Evolutionary conservation across 2,888 invertebrate species (phyloP), one percentile per base, ranked within the genome.

Genomic region (Pegoplata infirma): DNA sequence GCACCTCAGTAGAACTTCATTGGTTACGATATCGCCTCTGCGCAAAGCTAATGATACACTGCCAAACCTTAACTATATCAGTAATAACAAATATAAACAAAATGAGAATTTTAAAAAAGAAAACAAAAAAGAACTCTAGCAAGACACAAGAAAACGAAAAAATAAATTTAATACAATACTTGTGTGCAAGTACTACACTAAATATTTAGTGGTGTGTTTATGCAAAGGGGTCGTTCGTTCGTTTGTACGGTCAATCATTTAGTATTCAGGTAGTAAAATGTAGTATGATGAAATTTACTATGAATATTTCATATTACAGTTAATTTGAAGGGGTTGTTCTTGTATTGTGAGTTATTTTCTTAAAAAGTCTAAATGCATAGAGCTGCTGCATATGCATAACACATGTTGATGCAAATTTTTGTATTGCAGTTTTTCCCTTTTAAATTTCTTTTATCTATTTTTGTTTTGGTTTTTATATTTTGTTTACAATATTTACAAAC

Each of bases 1-100:
- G 93, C 94, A 94, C 93, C 94, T 94, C 94, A 93, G 94, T 93
- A 93, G 91, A 92, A 94, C 95, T 94, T 95, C 95, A 95, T 94
- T 92, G 95, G 94, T 95, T 95, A 95, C 94, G 94, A 95, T 95
- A 95, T 93, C 93, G 94, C 95, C 94, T 92, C 95, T 95, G 95
- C 95, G 95, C 95, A 95, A 95, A 95, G 95, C 93, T 95, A 82
- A 85, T 4, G 21, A 55, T 12, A 10, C 0, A 0, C 0, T 0
- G 0, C 0, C 0, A 14, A 47, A 1, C 2, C 25, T 8, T 6
- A 8, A 10, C 7, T 4, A 61, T 72, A 81, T 79, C 64, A 73
- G 58, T 5, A 14, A 1, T 0, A 1, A 5, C 0, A 0, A 2
- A 16, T 58, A 51, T 40, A 8, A 84, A 84, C 68, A 0, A 59